Conservation (phyloP, 2,797 vertebrate genomes). For the Chelon labrosus region DNA sequence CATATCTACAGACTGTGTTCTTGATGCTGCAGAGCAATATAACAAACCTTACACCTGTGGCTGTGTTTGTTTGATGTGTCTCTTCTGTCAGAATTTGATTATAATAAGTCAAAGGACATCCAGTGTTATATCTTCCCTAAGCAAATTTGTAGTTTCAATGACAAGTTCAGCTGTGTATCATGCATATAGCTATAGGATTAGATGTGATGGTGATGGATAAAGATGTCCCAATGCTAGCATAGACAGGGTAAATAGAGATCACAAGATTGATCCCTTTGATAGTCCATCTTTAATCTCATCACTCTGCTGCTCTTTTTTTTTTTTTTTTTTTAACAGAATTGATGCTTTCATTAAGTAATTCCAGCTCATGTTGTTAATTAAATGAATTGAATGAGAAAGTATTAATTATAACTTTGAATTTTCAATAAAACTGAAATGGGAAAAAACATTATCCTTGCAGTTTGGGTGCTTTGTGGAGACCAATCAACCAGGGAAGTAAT, state of each 20-base stretch:
- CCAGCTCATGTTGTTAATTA: background rate
- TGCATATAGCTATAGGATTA: background rate
- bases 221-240: background rate
- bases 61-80: too few species aligned
- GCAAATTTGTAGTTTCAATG: background rate
- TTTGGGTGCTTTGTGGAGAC: background rate
- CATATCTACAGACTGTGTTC: too few species aligned
- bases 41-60: too few species aligned
- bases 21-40: too few species aligned
- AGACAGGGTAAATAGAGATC: background rate
- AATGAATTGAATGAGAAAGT: constrained; percentile 1
- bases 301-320: background rate
- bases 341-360: constrained; percentile 8
- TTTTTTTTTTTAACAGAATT: background rate
- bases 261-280: background rate
- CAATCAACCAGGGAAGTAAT: constrained; percentile 1
- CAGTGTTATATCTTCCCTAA: too few species aligned
- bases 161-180: too few species aligned
- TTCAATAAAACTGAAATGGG: constrained; percentile 5
- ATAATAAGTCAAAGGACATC: too few species aligned
- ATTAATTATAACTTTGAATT: constrained; percentile 4
- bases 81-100: too few species aligned
- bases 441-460: background rate
- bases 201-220: background rate
- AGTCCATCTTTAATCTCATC: background rate